A percentile compares a stretch with the other conserved stretches of the same genome.
Evolutionary conservation across 2,113 vertebrate genomes (phyloP).

Genomic region (Piliocolobus tephrosceles): DNA sequence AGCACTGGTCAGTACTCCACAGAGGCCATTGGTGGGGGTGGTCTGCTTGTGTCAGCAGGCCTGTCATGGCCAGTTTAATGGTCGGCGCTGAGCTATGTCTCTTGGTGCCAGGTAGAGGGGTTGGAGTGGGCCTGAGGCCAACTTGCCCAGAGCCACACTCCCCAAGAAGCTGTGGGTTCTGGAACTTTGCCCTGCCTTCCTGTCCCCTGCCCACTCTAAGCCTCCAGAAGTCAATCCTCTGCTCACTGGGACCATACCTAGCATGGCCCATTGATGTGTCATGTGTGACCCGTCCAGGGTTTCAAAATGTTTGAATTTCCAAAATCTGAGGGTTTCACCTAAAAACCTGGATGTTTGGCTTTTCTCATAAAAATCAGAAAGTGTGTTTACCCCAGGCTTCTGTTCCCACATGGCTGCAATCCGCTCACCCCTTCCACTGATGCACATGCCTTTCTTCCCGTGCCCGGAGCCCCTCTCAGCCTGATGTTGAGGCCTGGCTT

Average conservation of each 20-base stretch:
- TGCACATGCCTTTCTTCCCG: accelerated
- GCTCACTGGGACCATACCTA: not conserved
- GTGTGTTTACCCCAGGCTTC: not conserved
- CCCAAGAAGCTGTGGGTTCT: too few species aligned
- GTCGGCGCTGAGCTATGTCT: not conserved
- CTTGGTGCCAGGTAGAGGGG: not conserved
- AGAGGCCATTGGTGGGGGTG: too few species aligned
- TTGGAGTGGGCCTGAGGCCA: too few species aligned
- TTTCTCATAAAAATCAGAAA: not conserved
- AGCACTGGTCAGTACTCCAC: not conserved
- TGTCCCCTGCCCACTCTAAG: not conserved
- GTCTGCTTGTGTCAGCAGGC: not conserved
- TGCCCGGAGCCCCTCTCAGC: accelerated
- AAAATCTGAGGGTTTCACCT: not conserved
- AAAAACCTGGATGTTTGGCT: not conserved
- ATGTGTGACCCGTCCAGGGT: not conserved
- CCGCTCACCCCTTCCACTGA: too few species aligned
- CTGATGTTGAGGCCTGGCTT: not conserved
- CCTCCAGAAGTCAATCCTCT: not conserved
- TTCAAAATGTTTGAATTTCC: not conserved
- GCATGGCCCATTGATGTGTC: not conserved
- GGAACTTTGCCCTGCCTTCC: not conserved
- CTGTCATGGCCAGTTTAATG: not conserved
- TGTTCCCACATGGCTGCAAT: not conserved
- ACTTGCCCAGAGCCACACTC: too few species aligned